Conservation (phyloP, 2,888 invertebrate species). For the Mythimna loreyi region DNA sequence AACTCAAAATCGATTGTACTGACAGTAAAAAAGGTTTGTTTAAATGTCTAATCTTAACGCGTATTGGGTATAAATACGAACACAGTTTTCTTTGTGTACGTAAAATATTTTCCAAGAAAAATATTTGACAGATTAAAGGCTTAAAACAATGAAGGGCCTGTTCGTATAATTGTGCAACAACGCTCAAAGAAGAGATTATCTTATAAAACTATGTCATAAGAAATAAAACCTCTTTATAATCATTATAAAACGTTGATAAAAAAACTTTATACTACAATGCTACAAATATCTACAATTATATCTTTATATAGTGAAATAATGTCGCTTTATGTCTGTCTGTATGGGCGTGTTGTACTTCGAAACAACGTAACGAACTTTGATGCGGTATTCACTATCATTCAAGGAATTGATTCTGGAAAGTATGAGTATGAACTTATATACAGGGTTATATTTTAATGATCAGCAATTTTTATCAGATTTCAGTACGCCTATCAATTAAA, state of each 20-base stretch:
- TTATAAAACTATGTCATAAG: slow-evolving; percentile 10
- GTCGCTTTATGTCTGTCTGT: background rate
- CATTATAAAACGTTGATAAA: slow-evolving; percentile 20
- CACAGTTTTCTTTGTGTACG: background rate
- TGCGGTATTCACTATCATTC: background rate
- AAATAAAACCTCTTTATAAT: slow-evolving; percentile 24
- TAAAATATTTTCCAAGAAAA: slow-evolving; percentile 11
- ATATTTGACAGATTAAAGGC: background rate
- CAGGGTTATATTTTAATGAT: too few relatives aligned
- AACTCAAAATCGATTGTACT: too few relatives aligned
- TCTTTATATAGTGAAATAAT: background rate
- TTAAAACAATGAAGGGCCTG: slow-evolving; percentile 13
- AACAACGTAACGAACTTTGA: background rate
- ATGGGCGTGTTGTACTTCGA: background rate
- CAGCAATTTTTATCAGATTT: too few relatives aligned
- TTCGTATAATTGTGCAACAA: slow-evolving; percentile 15
- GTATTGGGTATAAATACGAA: too few relatives aligned
- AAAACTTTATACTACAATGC: slow-evolving; percentile 26
- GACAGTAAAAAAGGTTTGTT: too few relatives aligned
- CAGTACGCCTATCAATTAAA: too few relatives aligned
- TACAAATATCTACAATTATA: background rate
- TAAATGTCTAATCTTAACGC: too few relatives aligned
- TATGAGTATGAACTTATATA: too few relatives aligned
- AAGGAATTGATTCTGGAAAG: background rate
- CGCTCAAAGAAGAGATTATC: slow-evolving; percentile 17